phyloP scores from a whole-genome alignment of 2,797 vertebrate genomes.

The Mastacembelus armatus region DNA sequence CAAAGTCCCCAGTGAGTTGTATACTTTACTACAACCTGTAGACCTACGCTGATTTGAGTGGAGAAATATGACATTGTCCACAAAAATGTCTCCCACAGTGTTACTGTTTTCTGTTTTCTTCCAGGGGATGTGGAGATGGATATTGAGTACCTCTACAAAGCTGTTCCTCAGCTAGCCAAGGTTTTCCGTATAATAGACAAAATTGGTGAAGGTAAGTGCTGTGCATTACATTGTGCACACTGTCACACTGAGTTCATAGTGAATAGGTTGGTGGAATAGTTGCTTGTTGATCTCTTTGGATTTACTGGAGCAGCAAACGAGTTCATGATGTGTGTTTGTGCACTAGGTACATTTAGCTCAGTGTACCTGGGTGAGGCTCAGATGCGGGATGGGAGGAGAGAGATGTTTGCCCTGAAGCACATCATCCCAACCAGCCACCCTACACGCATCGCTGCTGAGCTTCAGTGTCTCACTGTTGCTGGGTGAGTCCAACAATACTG shows the following conservation, averaged over 20 bases:
- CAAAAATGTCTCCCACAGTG: too few species aligned
- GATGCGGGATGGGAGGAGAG: slow-evolving; percentile 85
- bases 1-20: slow-evolving; percentile 75
- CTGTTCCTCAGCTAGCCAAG: slow-evolving; percentile 90
- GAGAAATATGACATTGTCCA: too few species aligned
- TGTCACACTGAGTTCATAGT: not conserved
- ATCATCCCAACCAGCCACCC: slow-evolving; percentile 98
- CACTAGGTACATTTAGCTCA: slow-evolving; percentile 95
- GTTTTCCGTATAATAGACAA: slow-evolving; percentile 92
- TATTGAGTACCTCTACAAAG: slow-evolving; percentile 91
- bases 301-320: not conserved
- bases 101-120: slow-evolving; percentile 40
- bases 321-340: slow-evolving; percentile 19
- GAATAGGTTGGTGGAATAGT: not conserved
- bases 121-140: slow-evolving; percentile 87
- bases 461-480: slow-evolving; percentile 94
- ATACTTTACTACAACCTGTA: too few species aligned
- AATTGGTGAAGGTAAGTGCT: slow-evolving; percentile 93
- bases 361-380: slow-evolving; percentile 95
- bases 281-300: not conserved
- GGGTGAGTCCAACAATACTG: slow-evolving; percentile 83
- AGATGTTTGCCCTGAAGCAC: slow-evolving; percentile 95
- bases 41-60: too few species aligned
- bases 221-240: too few species aligned
- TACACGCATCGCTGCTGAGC: slow-evolving; percentile 94